A percentile compares a stretch with the other conserved stretches of the same genome.
Evolutionary conservation across 1,140 invertebrate genomes (phyloP).

Genomic region (Vollenhovia emeryi): DNA sequence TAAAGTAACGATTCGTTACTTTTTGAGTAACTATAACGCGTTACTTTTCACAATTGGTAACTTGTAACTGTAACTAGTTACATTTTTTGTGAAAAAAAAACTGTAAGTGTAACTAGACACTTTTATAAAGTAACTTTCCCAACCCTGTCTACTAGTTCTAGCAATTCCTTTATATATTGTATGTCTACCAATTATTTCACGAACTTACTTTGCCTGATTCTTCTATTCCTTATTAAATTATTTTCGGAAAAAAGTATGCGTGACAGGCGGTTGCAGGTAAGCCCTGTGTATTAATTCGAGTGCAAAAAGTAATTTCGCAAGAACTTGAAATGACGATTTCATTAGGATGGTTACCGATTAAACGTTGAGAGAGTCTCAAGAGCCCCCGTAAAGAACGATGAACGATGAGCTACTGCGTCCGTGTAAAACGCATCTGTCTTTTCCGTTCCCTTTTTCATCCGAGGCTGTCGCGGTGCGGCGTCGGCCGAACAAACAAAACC

Average conservation of each 20-base stretch:
- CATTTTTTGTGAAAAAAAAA: too few species aligned
- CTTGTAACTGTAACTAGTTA: too few species aligned
- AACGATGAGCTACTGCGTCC: not conserved
- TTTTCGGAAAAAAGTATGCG: not conserved
- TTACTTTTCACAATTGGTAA: too few species aligned
- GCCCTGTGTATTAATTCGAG: not conserved
- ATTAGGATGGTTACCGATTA: conserved; percentile 14
- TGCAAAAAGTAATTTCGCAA: not conserved
- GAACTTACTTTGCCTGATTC: not conserved
- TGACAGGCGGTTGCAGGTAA: not conserved
- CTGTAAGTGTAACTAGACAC: too few species aligned
- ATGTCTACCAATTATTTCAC: too few species aligned
- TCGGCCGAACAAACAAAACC: conserved; percentile 82
- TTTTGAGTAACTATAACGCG: too few species aligned
- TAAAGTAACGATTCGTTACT: too few species aligned
- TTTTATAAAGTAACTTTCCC: too few species aligned
- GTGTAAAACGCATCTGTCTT: conserved; percentile 37
- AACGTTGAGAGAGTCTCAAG: not conserved
- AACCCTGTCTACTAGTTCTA: not conserved
- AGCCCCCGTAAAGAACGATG: not conserved
- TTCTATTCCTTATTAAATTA: not conserved
- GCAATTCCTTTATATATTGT: too few species aligned
- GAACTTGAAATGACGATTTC: not conserved
- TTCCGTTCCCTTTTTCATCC: conserved; percentile 47
- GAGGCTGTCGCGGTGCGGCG: not conserved